These are phyloP conservation scores for Nannobrachium achirus DNA, from an alignment of 2,113 vertebrate genomes.

Conservation along the genomic window DNA sequence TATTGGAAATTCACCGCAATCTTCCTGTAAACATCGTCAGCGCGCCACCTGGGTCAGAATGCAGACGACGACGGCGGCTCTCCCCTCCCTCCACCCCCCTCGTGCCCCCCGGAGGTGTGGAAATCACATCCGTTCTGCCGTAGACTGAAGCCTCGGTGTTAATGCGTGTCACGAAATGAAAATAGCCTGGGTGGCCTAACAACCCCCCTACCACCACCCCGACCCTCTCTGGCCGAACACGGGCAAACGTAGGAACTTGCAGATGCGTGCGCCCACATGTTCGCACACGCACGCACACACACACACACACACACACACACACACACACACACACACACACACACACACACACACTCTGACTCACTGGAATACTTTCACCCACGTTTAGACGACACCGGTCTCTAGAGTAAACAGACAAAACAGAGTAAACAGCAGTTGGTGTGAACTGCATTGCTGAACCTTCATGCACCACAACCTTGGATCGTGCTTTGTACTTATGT, in stretches of 20 bases:
- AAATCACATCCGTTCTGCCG: constrained; percentile 46
- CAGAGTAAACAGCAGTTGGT: neutral
- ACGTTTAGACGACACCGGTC: constrained; percentile 7
- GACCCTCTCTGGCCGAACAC: constrained; percentile 11
- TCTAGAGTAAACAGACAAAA: no score
- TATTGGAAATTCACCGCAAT: constrained; percentile 40
- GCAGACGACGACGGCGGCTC: constrained; percentile 21
- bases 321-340: neutral
- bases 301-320: neutral
- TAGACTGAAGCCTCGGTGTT: neutral
- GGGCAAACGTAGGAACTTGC: no score
- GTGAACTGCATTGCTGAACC: constrained; percentile 19
- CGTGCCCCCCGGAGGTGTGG: constrained; percentile 33
- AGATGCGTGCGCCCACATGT: constrained; percentile 3
- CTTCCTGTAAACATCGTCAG: constrained; percentile 26
- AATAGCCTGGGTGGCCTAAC: neutral
- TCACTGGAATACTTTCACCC: constrained; percentile 2
- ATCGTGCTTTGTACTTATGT: constrained; percentile 7
- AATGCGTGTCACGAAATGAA: constrained; percentile 11
- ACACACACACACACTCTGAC: constrained; percentile 10
- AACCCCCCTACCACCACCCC: neutral
- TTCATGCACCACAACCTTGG: constrained; percentile 15
- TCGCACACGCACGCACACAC: no score
- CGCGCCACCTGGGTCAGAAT: constrained; percentile 46
- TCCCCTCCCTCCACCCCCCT: neutral